phyloP scores from a whole-genome alignment of 2,113 vertebrate genomes.

The Laticauda laticaudata region DNA sequence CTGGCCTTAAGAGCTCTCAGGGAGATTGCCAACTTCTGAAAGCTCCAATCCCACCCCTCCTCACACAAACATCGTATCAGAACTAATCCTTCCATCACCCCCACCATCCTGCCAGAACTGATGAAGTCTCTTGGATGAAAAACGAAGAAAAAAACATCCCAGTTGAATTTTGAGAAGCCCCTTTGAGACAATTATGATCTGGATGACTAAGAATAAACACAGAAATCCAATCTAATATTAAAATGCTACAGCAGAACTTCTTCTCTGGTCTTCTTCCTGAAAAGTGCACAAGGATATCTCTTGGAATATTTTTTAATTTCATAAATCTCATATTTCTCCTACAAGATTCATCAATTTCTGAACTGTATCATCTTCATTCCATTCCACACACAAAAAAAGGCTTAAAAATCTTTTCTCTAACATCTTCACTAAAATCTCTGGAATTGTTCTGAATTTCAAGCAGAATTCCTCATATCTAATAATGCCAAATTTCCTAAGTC shows the following conservation, averaged over 20 bases:
- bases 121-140: no score
- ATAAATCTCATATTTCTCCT: neutral
- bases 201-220: no score
- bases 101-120: no score
- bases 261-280: neutral
- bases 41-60: no score
- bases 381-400: neutral
- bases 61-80: no score
- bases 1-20: no score
- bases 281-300: neutral
- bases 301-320: neutral
- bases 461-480: neutral
- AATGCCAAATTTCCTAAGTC: neutral
- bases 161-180: no score
- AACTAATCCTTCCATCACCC: no score
- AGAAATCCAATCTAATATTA: neutral
- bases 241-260: neutral
- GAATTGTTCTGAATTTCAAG: neutral
- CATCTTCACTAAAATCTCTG: neutral
- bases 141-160: no score
- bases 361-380: neutral
- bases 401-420: neutral
- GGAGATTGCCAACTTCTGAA: no score
- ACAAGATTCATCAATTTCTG: neutral
- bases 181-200: no score